A percentile compares a stretch with the other conserved stretches of the same genome.
Evolutionary conservation across 2,797 vertebrate species (phyloP).

Genomic region (Apogon hyalosoma): DNA sequence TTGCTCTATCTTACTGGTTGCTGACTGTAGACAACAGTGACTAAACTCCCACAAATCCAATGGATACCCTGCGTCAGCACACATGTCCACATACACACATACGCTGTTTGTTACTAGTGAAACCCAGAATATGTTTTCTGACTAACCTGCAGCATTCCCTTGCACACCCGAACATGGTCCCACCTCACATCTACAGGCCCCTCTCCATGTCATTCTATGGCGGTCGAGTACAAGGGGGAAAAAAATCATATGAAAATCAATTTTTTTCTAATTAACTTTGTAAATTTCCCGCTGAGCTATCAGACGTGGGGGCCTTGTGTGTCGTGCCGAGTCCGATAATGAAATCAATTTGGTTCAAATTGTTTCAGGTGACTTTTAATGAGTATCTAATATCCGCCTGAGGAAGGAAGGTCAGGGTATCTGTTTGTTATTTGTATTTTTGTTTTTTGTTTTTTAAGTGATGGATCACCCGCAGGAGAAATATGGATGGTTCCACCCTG

Average conservation of each 20-base stretch:
- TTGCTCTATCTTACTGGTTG: no score
- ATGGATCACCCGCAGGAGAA: slow-evolving; percentile 77
- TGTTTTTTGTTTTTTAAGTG: slow-evolving; percentile 59
- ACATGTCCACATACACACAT: slow-evolving; percentile 18
- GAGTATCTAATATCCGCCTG: slow-evolving; percentile 82
- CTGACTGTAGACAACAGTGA: no score
- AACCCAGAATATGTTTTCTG: slow-evolving; percentile 35
- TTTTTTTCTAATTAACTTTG: slow-evolving; percentile 93
- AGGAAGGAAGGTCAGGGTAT: slow-evolving; percentile 83
- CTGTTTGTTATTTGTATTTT: slow-evolving; percentile 76
- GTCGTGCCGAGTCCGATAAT: slow-evolving; percentile 93
- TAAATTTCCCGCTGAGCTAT: slow-evolving; percentile 97
- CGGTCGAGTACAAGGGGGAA: slow-evolving; percentile 11
- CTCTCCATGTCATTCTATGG: slow-evolving; percentile 43
- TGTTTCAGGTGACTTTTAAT: slow-evolving; percentile 88
- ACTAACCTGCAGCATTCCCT: slow-evolving; percentile 37
- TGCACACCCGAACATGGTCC: slow-evolving; percentile 8
- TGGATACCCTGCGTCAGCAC: background rate
- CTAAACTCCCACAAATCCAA: no score
- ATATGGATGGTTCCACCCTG: slow-evolving; percentile 70
- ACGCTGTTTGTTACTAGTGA: slow-evolving; percentile 26
- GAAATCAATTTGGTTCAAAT: slow-evolving; percentile 97
- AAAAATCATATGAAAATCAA: slow-evolving; percentile 76
- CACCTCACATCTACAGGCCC: slow-evolving; percentile 18
- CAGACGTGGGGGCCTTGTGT: slow-evolving; percentile 82